Conservation (phyloP, 1,140 invertebrate genomes). For the Pseudomyrmex cubaensis region DNA sequence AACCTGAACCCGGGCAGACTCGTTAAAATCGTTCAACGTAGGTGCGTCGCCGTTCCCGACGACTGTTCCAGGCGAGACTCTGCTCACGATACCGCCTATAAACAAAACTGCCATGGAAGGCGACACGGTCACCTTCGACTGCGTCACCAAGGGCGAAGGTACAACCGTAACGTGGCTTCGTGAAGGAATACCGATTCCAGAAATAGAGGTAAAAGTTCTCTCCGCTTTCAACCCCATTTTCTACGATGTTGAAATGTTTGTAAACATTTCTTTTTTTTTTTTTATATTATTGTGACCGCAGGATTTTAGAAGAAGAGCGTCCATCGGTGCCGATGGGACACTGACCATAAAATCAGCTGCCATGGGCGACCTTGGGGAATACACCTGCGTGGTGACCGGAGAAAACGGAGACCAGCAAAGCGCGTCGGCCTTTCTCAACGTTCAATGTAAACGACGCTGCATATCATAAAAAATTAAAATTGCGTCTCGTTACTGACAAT, state of each 20-base stretch:
- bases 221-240: neutral
- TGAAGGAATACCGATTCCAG: conserved; percentile 87
- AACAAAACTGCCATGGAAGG: conserved; percentile 96
- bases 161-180: conserved; percentile 90
- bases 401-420: conserved; percentile 92
- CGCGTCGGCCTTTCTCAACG: conserved; percentile 95
- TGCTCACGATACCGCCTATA: conserved; percentile 93
- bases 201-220: conserved; percentile 82
- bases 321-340: conserved; percentile 89
- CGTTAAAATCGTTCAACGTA: conserved; percentile 85
- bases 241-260: neutral
- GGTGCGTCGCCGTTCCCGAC: conserved; percentile 82
- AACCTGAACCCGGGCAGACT: conserved; percentile 82
- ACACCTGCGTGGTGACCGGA: conserved; percentile 94
- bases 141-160: conserved; percentile 89
- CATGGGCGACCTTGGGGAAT: conserved; percentile 94
- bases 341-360: conserved; percentile 90
- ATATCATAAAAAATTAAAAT: too few relatives aligned
- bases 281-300: conserved; percentile 68
- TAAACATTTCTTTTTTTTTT: neutral
- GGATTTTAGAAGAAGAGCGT: conserved; percentile 88
- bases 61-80: conserved; percentile 91
- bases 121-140: conserved; percentile 92
- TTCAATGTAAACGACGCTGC: conserved; percentile 92
- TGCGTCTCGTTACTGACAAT: neutral